Conservation (phyloP, 2,888 invertebrate genomes). For the Sussaba pulchella region DNA sequence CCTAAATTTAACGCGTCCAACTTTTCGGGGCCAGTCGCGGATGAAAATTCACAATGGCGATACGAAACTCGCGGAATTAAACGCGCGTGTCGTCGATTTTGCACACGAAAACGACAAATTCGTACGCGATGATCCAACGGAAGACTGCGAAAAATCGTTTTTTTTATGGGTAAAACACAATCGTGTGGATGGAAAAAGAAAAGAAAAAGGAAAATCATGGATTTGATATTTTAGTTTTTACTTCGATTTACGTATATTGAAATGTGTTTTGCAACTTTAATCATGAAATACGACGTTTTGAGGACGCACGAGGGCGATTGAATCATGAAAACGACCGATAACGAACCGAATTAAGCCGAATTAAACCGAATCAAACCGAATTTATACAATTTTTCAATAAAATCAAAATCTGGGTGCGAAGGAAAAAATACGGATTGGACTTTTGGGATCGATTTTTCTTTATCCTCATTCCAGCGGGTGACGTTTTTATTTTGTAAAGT, state of each 20-base stretch:
- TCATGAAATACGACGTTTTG: not conserved
- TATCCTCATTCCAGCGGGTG: not conserved
- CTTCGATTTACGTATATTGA: not conserved
- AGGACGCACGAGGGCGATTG: not conserved
- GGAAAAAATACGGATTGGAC: not conserved
- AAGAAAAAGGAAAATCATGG: too few species aligned
- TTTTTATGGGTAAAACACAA: constrained; percentile 20
- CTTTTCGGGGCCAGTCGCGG: constrained; percentile 31
- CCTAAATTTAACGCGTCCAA: constrained; percentile 56
- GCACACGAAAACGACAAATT: too few species aligned
- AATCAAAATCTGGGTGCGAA: not conserved
- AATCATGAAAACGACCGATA: not conserved
- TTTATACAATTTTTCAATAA: not conserved
- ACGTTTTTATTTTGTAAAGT: not conserved
- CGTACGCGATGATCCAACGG: too few species aligned
- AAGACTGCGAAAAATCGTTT: too few species aligned
- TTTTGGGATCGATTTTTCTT: not conserved
- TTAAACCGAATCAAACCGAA: not conserved
- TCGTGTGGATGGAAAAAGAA: too few species aligned
- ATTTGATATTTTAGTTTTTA: constrained; percentile 2
- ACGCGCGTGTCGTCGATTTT: too few species aligned
- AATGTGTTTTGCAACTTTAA: not conserved
- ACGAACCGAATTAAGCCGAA: not conserved
- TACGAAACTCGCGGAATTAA: constrained; percentile 23
- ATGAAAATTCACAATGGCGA: not conserved